phyloP scores from a whole-genome alignment of 2,797 vertebrate species.

The Phaenicophaeus curvirostris region DNA sequence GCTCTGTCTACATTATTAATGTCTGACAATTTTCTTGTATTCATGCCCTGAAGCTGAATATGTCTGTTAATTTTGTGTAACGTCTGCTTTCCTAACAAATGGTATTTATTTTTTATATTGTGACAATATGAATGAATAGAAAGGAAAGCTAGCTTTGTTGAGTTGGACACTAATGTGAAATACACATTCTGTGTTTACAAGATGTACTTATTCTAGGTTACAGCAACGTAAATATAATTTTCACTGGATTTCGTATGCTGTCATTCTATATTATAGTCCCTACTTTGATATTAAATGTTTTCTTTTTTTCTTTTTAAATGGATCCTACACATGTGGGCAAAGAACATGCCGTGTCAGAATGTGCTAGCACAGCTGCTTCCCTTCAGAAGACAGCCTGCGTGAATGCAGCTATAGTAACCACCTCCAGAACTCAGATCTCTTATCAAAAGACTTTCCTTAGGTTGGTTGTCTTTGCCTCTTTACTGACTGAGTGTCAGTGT shows the following conservation, averaged over 20 bases:
- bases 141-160: background rate
- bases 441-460: background rate
- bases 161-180: background rate
- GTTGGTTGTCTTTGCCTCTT: background rate
- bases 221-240: background rate
- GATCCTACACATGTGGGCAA: background rate
- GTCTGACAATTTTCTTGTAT: constrained; percentile 61
- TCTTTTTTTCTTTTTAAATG: background rate
- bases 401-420: background rate
- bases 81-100: constrained; percentile 33
- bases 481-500: background rate
- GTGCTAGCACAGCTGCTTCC: background rate
- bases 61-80: constrained; percentile 57
- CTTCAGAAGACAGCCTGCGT: background rate
- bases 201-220: background rate
- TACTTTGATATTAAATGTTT: background rate
- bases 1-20: constrained; percentile 72
- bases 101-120: constrained; percentile 54
- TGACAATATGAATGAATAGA: constrained; percentile 22
- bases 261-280: background rate
- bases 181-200: background rate
- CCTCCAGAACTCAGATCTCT: background rate
- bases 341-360: background rate
- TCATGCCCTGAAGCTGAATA: constrained; percentile 67
- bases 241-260: background rate